These are phyloP conservation scores for Nerophis lumbriciformis DNA, from an alignment of 2,113 vertebrate species.

Conservation along the genomic window DNA sequence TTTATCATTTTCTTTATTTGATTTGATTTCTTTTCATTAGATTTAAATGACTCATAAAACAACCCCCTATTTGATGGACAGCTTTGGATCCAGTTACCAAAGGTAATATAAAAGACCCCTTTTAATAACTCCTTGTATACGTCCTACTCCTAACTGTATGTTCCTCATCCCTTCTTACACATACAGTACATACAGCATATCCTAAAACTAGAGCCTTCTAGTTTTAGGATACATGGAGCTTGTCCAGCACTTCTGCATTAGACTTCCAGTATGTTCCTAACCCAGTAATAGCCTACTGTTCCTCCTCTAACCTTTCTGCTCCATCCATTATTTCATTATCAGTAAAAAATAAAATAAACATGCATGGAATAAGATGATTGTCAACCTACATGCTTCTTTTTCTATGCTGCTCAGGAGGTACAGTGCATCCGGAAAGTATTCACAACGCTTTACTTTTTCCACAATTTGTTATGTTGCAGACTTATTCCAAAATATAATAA, in stretches of 20 bases:
- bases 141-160: constrained; percentile 38
- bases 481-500: no score
- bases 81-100: constrained; percentile 56
- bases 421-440: no score
- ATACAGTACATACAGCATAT: not conserved
- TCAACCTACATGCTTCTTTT: constrained; percentile 5
- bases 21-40: constrained; percentile 73
- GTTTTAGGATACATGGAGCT: no score
- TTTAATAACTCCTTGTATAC: constrained; percentile 39
- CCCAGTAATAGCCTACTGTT: not conserved
- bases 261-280: not conserved
- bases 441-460: no score
- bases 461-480: no score
- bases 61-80: constrained; percentile 65
- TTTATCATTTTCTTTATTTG: constrained; percentile 61
- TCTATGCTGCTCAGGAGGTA: constrained; percentile 1
- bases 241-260: constrained; percentile 10
- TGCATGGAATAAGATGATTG: constrained; percentile 20
- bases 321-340: constrained; percentile 12
- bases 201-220: constrained; percentile 24
- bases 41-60: constrained; percentile 68
- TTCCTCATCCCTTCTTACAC: constrained; percentile 33
- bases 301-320: constrained; percentile 25
- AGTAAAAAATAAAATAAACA: constrained; percentile 9
- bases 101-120: constrained; percentile 58